Conservation (phyloP, 2,888 invertebrate species). For the Hecatera dysodea region DNA sequence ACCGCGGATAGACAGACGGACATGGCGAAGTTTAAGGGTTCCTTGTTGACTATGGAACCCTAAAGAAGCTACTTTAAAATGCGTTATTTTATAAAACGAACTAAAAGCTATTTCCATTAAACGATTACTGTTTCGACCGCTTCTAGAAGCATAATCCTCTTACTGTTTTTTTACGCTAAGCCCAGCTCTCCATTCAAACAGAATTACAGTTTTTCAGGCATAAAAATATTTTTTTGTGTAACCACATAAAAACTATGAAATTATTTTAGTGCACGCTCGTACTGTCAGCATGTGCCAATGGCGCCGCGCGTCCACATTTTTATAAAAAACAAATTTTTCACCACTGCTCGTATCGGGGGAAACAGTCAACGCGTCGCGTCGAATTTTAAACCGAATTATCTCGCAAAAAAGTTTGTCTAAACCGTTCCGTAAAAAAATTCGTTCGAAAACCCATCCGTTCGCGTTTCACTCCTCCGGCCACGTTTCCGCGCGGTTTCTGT, state of each 20-base stretch:
- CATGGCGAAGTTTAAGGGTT: too few species aligned
- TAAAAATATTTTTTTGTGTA: constrained; percentile 30
- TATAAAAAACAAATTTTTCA: constrained; percentile 54
- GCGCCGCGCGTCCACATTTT: constrained; percentile 25
- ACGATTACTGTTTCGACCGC: constrained; percentile 5
- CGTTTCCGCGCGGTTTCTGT: constrained; percentile 75
- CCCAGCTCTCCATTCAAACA: constrained; percentile 30
- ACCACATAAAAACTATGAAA: constrained; percentile 43
- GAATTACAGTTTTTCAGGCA: constrained; percentile 23
- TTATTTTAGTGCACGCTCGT: constrained; percentile 47
- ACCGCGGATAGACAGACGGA: too few species aligned
- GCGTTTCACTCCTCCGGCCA: constrained; percentile 64
- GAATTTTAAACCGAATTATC: constrained; percentile 71
- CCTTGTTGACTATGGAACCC: too few species aligned
- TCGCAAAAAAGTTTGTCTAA: constrained; percentile 65
- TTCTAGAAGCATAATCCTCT: not conserved
- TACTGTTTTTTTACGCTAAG: constrained; percentile 4
- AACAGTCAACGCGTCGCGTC: constrained; percentile 62
- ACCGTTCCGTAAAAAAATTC: constrained; percentile 70
- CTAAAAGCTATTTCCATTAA: not conserved
- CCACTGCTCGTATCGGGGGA: constrained; percentile 55
- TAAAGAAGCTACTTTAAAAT: not conserved
- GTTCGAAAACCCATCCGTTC: constrained; percentile 72
- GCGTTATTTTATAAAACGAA: not conserved
- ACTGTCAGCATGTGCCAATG: constrained; percentile 39